Conservation (phyloP, 2,888 invertebrate species). For the Heteromurus nitidus region DNA sequence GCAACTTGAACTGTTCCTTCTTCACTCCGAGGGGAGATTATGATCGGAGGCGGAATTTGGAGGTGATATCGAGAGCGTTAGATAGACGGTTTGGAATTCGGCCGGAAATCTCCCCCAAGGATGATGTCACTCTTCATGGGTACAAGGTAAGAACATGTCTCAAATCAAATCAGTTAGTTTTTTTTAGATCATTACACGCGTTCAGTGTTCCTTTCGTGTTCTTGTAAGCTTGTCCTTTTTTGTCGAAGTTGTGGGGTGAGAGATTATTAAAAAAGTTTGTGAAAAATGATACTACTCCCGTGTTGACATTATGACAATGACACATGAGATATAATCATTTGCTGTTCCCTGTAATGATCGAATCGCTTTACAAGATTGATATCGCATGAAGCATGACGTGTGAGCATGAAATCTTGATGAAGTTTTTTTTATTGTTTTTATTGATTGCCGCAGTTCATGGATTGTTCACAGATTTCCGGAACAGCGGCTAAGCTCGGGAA, state of each 20-base stretch:
- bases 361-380: slow-evolving; percentile 10
- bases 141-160: slow-evolving; percentile 80
- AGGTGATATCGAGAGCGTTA: slow-evolving; percentile 88
- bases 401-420: slow-evolving; percentile 17
- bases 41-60: slow-evolving; percentile 90
- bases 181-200: slow-evolving; percentile 40
- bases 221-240: not conserved
- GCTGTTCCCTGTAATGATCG: slow-evolving; percentile 7
- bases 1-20: slow-evolving; percentile 94
- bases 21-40: slow-evolving; percentile 90
- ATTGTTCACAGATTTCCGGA: slow-evolving; percentile 86
- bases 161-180: no score
- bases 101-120: slow-evolving; percentile 85
- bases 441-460: not conserved
- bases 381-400: not conserved
- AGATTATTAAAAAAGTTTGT: slow-evolving; percentile 23
- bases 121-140: slow-evolving; percentile 89
- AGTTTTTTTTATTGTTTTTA: not conserved
- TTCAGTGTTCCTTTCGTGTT: no score
- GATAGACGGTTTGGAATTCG: slow-evolving; percentile 88
- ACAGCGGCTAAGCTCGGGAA: slow-evolving; percentile 94
- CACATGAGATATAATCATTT: no score
- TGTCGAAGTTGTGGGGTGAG: not conserved
- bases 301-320: no score
- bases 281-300: slow-evolving; percentile 32